phyloP scores from a whole-genome alignment of 2,888 invertebrate species.

The Leptura quadrifasciata region DNA sequence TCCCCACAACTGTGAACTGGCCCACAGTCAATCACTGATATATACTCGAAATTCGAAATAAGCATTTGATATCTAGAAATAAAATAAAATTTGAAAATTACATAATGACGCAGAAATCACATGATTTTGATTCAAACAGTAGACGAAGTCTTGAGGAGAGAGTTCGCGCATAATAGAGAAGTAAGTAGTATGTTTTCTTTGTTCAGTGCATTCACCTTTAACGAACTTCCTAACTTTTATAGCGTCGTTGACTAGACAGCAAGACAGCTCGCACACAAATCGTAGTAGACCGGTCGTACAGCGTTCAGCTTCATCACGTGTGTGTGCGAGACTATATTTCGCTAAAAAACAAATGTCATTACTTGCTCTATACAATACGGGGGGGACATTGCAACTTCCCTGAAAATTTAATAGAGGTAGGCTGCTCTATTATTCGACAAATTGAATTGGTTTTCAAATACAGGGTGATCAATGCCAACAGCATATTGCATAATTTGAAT shows the following conservation, averaged over 20 bases:
- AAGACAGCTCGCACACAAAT: constrained; percentile 24
- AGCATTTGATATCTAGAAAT: too few species aligned
- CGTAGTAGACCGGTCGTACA: constrained; percentile 31
- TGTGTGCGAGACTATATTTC: constrained; percentile 27
- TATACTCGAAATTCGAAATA: too few species aligned
- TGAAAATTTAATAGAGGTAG: not conserved
- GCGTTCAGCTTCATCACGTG: constrained; percentile 30
- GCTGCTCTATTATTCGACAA: not conserved
- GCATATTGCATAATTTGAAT: too few species aligned
- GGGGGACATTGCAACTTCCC: not conserved
- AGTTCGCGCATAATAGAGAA: constrained; percentile 15
- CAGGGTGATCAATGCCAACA: not conserved
- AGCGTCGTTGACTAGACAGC: constrained; percentile 37
- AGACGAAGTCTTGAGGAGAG: not conserved
- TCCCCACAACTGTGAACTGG: not conserved
- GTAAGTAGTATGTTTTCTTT: constrained; percentile 37
- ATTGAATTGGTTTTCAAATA: not conserved
- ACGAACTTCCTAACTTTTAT: constrained; percentile 42
- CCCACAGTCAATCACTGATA: not conserved
- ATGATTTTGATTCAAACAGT: not conserved
- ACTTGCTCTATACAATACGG: not conserved
- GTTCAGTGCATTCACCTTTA: constrained; percentile 45
- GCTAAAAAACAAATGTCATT: constrained; percentile 27
- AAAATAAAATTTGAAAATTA: too few species aligned
- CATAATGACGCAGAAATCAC: not conserved